A percentile compares a stretch with the other conserved stretches of the same genome.
phyloP scores from a whole-genome alignment of 1,140 invertebrate genomes.

The Drosophila athabasca region DNA sequence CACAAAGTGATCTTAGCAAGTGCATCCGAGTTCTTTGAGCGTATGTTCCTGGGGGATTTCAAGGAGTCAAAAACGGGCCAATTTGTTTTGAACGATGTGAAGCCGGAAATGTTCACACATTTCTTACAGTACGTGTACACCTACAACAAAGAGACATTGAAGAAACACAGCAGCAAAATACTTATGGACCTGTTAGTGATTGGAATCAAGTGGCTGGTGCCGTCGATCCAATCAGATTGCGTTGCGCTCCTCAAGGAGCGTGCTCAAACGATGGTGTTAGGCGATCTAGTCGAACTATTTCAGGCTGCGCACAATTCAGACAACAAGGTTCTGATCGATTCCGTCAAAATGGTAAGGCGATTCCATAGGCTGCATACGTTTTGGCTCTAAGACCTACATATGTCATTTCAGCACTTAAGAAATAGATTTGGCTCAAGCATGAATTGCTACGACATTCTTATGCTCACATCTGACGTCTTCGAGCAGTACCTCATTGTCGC shows the following conservation, averaged over 20 bases:
- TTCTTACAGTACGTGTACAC: conserved; percentile 26
- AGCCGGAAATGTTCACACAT: conserved; percentile 3
- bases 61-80: conserved; percentile 3
- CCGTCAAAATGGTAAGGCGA: neutral
- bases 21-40: conserved; percentile 39
- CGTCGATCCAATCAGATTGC: neutral
- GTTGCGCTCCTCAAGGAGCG: neutral
- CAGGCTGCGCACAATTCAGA: neutral
- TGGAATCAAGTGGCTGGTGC: conserved; percentile 18
- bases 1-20: conserved; percentile 29
- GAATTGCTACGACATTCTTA: conserved; percentile 11
- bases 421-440: neutral
- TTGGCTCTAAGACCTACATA: neutral
- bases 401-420: neutral
- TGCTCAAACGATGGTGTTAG: neutral
- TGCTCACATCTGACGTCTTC: conserved; percentile 8
- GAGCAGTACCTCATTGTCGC: conserved; percentile 2
- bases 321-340: neutral
- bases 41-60: conserved; percentile 34
- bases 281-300: conserved; percentile 6
- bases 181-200: conserved; percentile 1
- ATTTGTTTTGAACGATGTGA: conserved; percentile 11
- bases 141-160: neutral
- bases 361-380: neutral
- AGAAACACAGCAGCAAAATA: neutral